Evolutionary conservation across 1,140 invertebrate species (phyloP), one percentile per base, ranked within the genome.

Genomic region (Macrobrachium nipponense): DNA sequence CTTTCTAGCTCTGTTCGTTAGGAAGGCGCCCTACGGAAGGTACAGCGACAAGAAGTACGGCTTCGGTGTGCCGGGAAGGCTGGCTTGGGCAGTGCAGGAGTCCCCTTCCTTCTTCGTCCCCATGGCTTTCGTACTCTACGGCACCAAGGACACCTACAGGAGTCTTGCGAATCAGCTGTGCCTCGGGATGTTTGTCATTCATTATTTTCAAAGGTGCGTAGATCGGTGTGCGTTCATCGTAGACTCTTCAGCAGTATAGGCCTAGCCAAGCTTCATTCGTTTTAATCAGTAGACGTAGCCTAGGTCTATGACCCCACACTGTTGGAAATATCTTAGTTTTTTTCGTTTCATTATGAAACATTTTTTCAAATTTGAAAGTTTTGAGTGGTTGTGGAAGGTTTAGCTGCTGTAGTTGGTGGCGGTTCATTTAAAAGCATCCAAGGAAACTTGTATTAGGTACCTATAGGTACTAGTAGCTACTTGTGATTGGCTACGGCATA

Each of bases 141-240:
- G 83, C 18, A 68, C 18, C 11, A 75, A 73, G 66, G 80, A 23
- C n/a, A 36, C 66, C 14, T 86, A 80, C 59, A 70, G 23, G 15
- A 77, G 77, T 51, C 7, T 86, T 12, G 77, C 75, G 12, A 86
- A 86, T 60, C 83, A 86, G 68, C 58, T 86, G 51, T 86, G 83
- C 36, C 77, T 86, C 2, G 83, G 83, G 10, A 60, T 86, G 76
- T 86, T 86, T 58, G 18, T 86, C 59, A 86, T 86, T 76, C 83
- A 86, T 62, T 86, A 80, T 59, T 86, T 86, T 62, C 83, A 86
- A 44, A 86, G 83, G 83, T 86, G 36, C 43, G 66, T 20, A 7
- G 11, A 51, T 14, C 43, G 0, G 12, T 60, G 14, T 15, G 18
- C 17, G 36, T 23, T 18, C 0, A 17, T 60, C n/a, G n/a, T 75